Conservation (phyloP, 2,113 vertebrate genomes). For the Aythya baeri region DNA sequence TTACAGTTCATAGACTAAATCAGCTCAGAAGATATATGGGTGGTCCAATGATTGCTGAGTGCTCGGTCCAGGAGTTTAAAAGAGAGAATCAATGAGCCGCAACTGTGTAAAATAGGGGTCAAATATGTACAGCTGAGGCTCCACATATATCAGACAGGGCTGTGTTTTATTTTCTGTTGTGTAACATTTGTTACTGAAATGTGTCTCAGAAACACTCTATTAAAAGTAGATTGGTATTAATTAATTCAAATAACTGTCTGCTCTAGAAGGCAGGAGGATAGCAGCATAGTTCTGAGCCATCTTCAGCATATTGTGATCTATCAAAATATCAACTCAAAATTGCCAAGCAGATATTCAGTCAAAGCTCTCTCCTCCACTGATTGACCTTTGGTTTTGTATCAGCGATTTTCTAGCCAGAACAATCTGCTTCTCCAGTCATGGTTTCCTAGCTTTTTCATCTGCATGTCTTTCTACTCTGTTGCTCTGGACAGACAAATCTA, state of each 20-base stretch:
- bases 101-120: slow-evolving; percentile 82
- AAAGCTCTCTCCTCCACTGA: background rate
- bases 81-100: slow-evolving; percentile 79
- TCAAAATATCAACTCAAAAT: background rate
- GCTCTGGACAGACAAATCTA: background rate
- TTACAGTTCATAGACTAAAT: slow-evolving; percentile 76
- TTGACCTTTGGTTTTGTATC: background rate
- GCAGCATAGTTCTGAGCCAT: background rate
- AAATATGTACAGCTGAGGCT: slow-evolving; percentile 80
- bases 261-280: background rate
- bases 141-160: slow-evolving; percentile 66
- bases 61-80: slow-evolving; percentile 72
- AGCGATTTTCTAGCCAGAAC: background rate
- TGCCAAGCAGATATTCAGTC: background rate
- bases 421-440: background rate
- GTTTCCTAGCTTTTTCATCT: background rate
- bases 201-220: slow-evolving; percentile 67
- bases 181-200: slow-evolving; percentile 68
- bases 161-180: slow-evolving; percentile 65
- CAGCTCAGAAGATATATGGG: slow-evolving; percentile 75
- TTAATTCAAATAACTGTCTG: slow-evolving; percentile 64
- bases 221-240: slow-evolving; percentile 74
- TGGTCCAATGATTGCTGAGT: slow-evolving; percentile 67
- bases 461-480: background rate
- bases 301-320: background rate